Conservation (phyloP, 2,888 invertebrate species). For the Tethea ocularis region DNA sequence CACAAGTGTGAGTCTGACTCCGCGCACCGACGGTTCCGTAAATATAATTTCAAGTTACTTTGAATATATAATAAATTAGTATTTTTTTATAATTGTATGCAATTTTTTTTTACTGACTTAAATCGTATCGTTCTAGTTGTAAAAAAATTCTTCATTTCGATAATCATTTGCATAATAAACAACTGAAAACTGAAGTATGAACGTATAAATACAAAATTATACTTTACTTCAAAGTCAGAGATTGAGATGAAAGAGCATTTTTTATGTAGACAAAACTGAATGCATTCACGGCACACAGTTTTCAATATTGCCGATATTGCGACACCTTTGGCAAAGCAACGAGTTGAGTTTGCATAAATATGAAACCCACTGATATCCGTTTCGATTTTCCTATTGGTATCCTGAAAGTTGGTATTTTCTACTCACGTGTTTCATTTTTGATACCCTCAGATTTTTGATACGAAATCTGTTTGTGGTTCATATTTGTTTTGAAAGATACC, state of each 20-base stretch:
- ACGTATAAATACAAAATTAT: too few relatives aligned
- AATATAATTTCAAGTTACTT: too few relatives aligned
- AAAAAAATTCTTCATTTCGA: too few relatives aligned
- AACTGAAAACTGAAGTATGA: too few relatives aligned
- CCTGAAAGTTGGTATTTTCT: constrained; percentile 14
- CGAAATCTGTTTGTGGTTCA: neutral
- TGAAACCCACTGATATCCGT: constrained; percentile 55
- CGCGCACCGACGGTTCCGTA: too few relatives aligned
- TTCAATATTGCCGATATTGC: constrained; percentile 55
- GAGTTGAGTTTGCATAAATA: constrained; percentile 59
- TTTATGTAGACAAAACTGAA: constrained; percentile 13
- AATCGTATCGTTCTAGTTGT: too few relatives aligned
- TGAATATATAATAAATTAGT: too few relatives aligned
- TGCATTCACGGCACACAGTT: constrained; percentile 40
- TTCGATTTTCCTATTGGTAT: constrained; percentile 48
- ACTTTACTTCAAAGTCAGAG: too few relatives aligned
- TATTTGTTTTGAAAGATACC: neutral
- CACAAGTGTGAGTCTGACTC: too few relatives aligned
- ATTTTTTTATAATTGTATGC: too few relatives aligned
- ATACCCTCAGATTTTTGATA: neutral
- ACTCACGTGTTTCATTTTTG: neutral
- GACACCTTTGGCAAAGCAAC: constrained; percentile 39
- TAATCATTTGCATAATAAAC: too few relatives aligned
- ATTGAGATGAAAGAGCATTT: neutral
- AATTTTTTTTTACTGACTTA: too few relatives aligned